A percentile compares a stretch with the other conserved stretches of the same genome.
Evolutionary conservation across 1,140 invertebrate species (phyloP).

Genomic region (Pissodes strobi): DNA sequence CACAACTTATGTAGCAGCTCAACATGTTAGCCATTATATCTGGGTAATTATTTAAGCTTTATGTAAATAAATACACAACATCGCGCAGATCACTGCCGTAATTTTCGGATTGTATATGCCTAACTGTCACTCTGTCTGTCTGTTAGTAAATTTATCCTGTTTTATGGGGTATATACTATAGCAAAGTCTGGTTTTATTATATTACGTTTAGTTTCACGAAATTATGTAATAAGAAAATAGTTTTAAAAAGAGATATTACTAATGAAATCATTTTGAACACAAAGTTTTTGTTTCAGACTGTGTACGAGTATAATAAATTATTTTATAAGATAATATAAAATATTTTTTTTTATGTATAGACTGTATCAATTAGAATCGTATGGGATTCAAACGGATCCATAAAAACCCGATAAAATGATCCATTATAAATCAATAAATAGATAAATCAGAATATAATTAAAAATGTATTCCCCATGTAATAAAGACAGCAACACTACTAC

Average conservation of each 20-base stretch:
- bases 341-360: no score
- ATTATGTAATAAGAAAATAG: background rate
- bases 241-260: background rate
- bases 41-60: constrained; percentile 25
- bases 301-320: no score
- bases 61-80: constrained; percentile 28
- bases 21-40: constrained; percentile 27
- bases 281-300: background rate
- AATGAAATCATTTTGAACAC: background rate
- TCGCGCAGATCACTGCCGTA: constrained; percentile 14
- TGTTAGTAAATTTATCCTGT: constrained; percentile 28
- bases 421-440: no score
- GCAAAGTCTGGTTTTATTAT: constrained; percentile 15
- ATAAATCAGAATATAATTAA: no score
- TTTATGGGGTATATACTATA: constrained; percentile 23
- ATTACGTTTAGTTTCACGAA: background rate
- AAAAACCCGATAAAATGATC: no score
- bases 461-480: no score
- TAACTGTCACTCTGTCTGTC: constrained; percentile 29
- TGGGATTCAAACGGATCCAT: no score
- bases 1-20: constrained; percentile 6
- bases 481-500: no score
- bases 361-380: no score
- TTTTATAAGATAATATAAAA: no score
- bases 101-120: constrained; percentile 21